Percentiles rank a stretch among this genome's conserved stretches.
phyloP scores from a whole-genome alignment of 2,797 vertebrate genomes.

The Manis javanica region DNA sequence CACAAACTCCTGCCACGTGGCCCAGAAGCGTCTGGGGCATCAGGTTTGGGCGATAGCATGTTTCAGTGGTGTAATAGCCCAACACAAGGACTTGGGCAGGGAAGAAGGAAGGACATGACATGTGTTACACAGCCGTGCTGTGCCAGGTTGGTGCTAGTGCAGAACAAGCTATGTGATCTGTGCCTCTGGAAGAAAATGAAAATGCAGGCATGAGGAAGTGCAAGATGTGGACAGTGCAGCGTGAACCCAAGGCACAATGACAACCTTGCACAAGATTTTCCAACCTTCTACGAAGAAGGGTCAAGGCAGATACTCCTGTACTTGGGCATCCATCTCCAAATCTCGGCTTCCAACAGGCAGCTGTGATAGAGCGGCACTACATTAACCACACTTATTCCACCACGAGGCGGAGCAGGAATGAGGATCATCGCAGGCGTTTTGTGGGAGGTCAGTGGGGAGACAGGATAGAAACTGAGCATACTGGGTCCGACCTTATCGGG shows the following conservation, averaged over 20 bases:
- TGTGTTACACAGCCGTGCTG: fast-evolving
- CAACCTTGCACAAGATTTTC: not conserved
- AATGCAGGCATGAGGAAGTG: not conserved
- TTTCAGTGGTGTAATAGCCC: not conserved
- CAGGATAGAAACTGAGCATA: not conserved
- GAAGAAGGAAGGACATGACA: not conserved
- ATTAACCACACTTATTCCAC: fast-evolving
- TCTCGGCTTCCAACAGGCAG: fast-evolving
- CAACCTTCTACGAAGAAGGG: not conserved
- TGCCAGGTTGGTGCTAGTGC: not conserved
- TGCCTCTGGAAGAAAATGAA: fast-evolving
- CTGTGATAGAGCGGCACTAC: fast-evolving
- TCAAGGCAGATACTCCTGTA: fast-evolving
- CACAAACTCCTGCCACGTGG: not conserved
- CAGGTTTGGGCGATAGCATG: not conserved
- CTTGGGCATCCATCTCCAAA: fast-evolving
- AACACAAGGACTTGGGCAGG: too few species aligned
- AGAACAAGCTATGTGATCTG: not conserved
- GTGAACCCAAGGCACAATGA: too few species aligned
- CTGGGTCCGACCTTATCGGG: fast-evolving
- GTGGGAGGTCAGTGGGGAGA: too few species aligned
- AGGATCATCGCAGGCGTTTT: fast-evolving
- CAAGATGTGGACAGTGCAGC: fast-evolving
- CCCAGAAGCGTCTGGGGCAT: not conserved
- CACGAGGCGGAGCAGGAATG: too few species aligned